Base-by-base conservation (phyloP, 2,888 invertebrate genomes). In the Linhomoeus sp. region DNA sequence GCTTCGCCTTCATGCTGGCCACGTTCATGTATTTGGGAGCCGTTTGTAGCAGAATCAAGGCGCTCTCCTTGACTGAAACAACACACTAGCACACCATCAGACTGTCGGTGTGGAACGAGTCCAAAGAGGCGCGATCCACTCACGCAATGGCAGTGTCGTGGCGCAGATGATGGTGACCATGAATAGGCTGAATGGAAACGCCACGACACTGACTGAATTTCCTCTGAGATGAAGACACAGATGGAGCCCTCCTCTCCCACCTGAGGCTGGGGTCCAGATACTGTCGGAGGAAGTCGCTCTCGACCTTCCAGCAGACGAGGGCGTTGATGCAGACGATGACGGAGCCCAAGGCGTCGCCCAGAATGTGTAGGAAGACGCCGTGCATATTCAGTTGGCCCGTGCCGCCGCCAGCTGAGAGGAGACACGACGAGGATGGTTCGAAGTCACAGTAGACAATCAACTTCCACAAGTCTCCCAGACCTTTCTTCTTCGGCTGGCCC, bases 301-400 rank as follows among this genome's bases (percentile, higher is more conserved):
- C 73, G 0, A 81, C 80, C 45, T 77, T 72, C 26, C 80, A 70
- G 43, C 75, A 73, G 50, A 77, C 72, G 53, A 76, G 59, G 7
- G 88, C 87, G 46, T 86, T 85, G 42, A 80, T 75, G 41, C 87
- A 80, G 15, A 90, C 88, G 56, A 88, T 83, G 1, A 87, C 76
- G 0, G 86, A 87, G 45, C 97, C 97, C 43, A 99, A 71, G 22
- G 94, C 94, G 71, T 97, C 97, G 43, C 92, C 90, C 36, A 97
- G 69, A 3, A 99, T 81, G 66, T 97, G 97, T 46, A 97, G 73
- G 67, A 94, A 97, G n/a, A 94, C 94, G n/a, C 92, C 97, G 46
- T 85, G 78, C 90, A 99, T 97, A 66, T 97, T 97, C 80, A 97
- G 80, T 65, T 88, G 84, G 2, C 79, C 77, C 1, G 81, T 29